Base-by-base conservation (phyloP, 2,797 vertebrate species). In the Monodelphis domestica region DNA sequence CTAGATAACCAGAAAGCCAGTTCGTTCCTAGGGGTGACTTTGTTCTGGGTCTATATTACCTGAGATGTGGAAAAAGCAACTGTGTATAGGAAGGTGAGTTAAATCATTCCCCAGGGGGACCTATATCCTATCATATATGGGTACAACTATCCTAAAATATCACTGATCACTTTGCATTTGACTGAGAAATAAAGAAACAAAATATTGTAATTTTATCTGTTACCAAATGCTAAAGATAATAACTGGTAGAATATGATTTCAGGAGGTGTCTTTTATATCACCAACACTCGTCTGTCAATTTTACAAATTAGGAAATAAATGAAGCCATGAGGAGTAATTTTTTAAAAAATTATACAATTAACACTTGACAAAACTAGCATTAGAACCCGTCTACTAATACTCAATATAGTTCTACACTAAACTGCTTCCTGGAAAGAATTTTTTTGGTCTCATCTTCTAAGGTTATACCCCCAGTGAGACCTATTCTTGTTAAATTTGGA, bases 361-460 rank as follows among this genome's bases (percentile, higher is more conserved):
- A 84, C 56, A 26, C 54, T 26, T 29, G 0, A 70, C 15, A 95
- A 92, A 94, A 5, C 4, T 56, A 3, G 53, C 45, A 57, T n/a
- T n/a, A 70, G 59, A 70, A 70, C 15, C 56, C 30, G 56, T 15
- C 28, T 90, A 91, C 12, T 78, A 0, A 38, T 1, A 78, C 29
- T 91, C 54, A 91, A 89, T 38, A 5, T 33, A 78, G 21, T 54
- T 33, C 92, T 94, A 57, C 51, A 0, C 56, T n/a, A 52, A 93
- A 92, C 1, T n/a, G 5, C 33, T 70, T n/a, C 12, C 33, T 70
- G 5, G 59, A 38, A n/a, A 70, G 87, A 50, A 50, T 5, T 1
- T 53, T 54, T 91, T 24, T 92, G 17, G 52, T 11, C 21, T 56
- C 93, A 91, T 45, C 38, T 90, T 38, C 92, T 53, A 91, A 90